Evolutionary conservation across 2,888 invertebrate species (phyloP).

Genomic region (Cryptosula pallasiana): DNA sequence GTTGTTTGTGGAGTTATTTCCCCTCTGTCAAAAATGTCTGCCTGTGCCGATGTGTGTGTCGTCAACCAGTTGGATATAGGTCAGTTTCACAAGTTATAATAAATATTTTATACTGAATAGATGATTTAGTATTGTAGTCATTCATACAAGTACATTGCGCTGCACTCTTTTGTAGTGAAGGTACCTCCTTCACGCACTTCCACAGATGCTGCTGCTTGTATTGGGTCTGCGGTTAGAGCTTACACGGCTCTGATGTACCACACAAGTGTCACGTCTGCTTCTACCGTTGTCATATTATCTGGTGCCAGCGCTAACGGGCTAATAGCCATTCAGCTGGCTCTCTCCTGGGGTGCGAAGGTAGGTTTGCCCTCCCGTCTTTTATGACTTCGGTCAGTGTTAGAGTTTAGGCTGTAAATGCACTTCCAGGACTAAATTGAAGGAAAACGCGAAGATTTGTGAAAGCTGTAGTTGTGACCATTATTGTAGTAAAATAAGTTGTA

Average conservation of each 20-base stretch:
- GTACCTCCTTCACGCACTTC: conserved; percentile 52
- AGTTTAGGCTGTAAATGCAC: too few species aligned
- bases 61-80: conserved; percentile 55
- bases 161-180: conserved; percentile 49
- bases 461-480: too few species aligned
- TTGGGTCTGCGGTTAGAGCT: conserved; percentile 55
- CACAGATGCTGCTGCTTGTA: conserved; percentile 53
- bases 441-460: too few species aligned
- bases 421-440: too few species aligned
- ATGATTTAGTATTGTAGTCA: too few species aligned
- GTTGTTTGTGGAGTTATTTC: conserved; percentile 28
- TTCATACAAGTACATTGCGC: too few species aligned
- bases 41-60: conserved; percentile 54
- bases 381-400: too few species aligned
- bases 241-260: conserved; percentile 56
- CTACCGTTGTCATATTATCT: conserved; percentile 54
- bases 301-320: conserved; percentile 54
- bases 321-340: conserved; percentile 53
- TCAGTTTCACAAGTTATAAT: too few species aligned
- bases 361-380: not conserved
- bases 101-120: too few species aligned
- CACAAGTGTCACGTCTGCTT: conserved; percentile 51
- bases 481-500: too few species aligned
- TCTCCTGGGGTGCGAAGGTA: conserved; percentile 56
- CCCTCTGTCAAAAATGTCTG: conserved; percentile 53